A percentile compares a stretch with the other conserved stretches of the same genome.
These are phyloP conservation scores for Pontoporia blainvillei DNA, from an alignment of 2,113 vertebrate species.

Conservation along the genomic window DNA sequence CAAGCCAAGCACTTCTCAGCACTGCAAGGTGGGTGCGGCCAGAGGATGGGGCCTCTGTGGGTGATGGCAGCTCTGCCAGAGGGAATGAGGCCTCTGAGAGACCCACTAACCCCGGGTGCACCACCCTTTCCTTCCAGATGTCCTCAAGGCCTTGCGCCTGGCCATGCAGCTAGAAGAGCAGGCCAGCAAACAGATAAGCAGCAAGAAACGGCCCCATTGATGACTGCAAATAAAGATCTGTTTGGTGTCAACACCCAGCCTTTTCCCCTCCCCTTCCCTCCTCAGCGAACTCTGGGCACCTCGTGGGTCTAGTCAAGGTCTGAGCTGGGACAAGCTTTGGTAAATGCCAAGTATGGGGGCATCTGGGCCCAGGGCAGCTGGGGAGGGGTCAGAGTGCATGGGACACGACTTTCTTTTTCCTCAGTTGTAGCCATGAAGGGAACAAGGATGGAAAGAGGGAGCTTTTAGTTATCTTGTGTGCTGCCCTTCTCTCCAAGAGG, in stretches of 20 bases:
- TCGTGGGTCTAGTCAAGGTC: background rate
- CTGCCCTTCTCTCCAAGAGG: background rate
- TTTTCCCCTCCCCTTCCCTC: background rate
- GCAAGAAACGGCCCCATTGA: constrained; percentile 73
- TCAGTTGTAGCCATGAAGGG: background rate
- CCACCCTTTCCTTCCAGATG: constrained; percentile 70
- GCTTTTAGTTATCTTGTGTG: background rate
- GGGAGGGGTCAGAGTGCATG: background rate
- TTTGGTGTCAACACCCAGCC: constrained; percentile 35
- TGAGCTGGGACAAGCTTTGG: background rate
- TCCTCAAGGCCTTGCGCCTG: constrained; percentile 72
- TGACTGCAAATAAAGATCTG: constrained; percentile 67
- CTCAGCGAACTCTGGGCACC: background rate
- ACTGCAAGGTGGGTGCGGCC: constrained; percentile 72
- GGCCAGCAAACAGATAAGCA: constrained; percentile 81
- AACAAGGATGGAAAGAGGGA: background rate
- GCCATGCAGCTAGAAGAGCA: constrained; percentile 84
- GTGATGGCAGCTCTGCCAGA: background rate
- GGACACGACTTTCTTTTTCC: background rate
- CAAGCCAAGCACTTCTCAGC: constrained; percentile 68
- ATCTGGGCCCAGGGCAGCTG: background rate
- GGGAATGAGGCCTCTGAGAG: background rate
- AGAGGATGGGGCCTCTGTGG: background rate
- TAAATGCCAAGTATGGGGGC: background rate
- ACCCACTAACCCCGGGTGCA: background rate